Evolutionary conservation across 2,113 vertebrate species (phyloP), one percentile per base, ranked within the genome.

Genomic region (Cisticola juncidis): DNA sequence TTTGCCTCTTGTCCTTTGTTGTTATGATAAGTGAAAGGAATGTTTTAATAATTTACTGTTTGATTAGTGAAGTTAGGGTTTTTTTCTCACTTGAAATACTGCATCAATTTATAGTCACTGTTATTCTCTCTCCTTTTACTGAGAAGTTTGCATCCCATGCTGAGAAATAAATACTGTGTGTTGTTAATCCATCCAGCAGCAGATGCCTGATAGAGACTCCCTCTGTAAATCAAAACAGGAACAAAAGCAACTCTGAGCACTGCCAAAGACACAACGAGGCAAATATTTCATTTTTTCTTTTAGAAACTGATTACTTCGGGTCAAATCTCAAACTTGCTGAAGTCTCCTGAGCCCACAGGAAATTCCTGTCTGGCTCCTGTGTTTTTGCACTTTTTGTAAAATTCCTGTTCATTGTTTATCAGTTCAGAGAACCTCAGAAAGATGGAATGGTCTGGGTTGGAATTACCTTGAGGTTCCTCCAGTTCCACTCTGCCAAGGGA

Each of bases 131-230:
- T 80, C 58, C 14, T 79, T 92, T 69, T 74, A 11, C 50, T 31
- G 54, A 70, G 88, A 53, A 88, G 76, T 92, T 86, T 94, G 88
- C 56, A 93, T 26, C 70, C 66, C 81, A 77, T 25, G 71, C 80
- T 1, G 44, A 68, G 93, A 97, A 92, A 94, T 92, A 96, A 95
- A 94, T 92, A 83, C 81, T 86, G 38, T 2, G 11, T 71, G 90
- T 12, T 88, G 86, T 95, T 96, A 86, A 93, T 96, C 94, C 88
- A 93, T 93, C 81, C 85, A 94, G 85, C 85, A 96, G 71, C 93
- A 96, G 96, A 93, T 94, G 80, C 57, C 88, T 95, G 90, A 92
- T 60, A 64, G 79, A 77, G 60, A 92, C 91, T 81, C n/a, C 2
- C 68, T 84, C 88, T 8, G 28, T 94, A 96, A 96, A 96, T 95